Conservation (phyloP, 1,140 invertebrate genomes). For the Linepithema humile region DNA sequence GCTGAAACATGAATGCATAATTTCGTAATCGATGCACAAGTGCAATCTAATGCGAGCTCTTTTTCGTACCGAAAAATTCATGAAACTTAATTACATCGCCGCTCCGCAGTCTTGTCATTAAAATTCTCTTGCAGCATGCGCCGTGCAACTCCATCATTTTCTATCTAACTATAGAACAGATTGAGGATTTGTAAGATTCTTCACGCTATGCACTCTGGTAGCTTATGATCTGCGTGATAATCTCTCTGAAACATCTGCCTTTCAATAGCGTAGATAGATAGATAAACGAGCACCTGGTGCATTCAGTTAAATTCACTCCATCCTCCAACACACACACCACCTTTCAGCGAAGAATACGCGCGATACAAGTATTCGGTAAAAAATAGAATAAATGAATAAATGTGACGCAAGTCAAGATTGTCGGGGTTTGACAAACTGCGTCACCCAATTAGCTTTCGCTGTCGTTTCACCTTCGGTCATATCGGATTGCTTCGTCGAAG, state of each 20-base stretch:
- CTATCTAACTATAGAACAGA: neutral
- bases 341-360: neutral
- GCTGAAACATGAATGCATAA: too few species aligned
- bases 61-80: neutral
- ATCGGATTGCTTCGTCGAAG: neutral
- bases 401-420: neutral
- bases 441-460: neutral
- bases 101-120: neutral
- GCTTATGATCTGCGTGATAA: neutral
- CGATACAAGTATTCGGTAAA: neutral
- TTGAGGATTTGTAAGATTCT: neutral
- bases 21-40: neutral
- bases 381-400: neutral
- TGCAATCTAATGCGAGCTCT: neutral
- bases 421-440: neutral
- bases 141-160: neutral
- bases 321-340: neutral
- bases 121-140: neutral
- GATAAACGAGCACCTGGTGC: neutral
- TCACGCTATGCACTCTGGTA: neutral
- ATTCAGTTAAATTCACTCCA: neutral
- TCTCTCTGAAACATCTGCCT: conserved; percentile 16
- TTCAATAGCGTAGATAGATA: conserved; percentile 2
- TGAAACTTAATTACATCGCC: neutral
- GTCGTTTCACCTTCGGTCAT: neutral